Conservation (phyloP, 2,888 invertebrate species). For the Operophtera brumata region DNA sequence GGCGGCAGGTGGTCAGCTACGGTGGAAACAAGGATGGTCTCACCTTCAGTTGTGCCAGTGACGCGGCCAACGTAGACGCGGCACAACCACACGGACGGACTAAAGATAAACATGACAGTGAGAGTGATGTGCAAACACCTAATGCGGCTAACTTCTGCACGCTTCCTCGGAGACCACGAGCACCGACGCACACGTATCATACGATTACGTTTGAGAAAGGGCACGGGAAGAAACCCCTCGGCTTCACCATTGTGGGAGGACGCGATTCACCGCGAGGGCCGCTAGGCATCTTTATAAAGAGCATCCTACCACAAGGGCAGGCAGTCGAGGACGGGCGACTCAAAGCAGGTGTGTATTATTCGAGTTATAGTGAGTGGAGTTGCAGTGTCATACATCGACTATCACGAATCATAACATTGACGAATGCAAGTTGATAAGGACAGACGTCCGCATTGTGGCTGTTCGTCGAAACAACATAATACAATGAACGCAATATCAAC, state of each 20-base stretch:
- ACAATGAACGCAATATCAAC: constrained; percentile 45
- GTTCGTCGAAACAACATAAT: constrained; percentile 48
- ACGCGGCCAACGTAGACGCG: constrained; percentile 66
- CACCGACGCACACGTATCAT: constrained; percentile 85
- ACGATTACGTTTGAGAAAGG: constrained; percentile 90
- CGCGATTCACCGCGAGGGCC: constrained; percentile 91
- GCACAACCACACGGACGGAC: constrained; percentile 58
- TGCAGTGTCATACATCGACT: constrained; percentile 10
- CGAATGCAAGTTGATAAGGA: constrained; percentile 60
- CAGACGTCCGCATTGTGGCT: constrained; percentile 49
- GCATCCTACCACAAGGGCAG: constrained; percentile 90
- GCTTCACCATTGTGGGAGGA: constrained; percentile 95
- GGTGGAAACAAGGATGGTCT: constrained; percentile 73
- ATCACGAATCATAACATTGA: constrained; percentile 34
- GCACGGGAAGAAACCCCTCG: constrained; percentile 89
- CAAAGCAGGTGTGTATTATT: constrained; percentile 83
- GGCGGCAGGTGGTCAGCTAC: constrained; percentile 80
- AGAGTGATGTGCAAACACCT: constrained; percentile 64
- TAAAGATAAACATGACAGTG: constrained; percentile 61
- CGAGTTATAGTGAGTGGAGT: neutral
- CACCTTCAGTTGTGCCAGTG: constrained; percentile 63
- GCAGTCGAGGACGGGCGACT: constrained; percentile 91
- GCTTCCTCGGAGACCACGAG: constrained; percentile 85
- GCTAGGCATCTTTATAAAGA: constrained; percentile 92
- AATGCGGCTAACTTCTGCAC: constrained; percentile 86